Base-by-base conservation (phyloP, 2,888 invertebrate genomes). In the Scaptomyza reducta region DNA sequence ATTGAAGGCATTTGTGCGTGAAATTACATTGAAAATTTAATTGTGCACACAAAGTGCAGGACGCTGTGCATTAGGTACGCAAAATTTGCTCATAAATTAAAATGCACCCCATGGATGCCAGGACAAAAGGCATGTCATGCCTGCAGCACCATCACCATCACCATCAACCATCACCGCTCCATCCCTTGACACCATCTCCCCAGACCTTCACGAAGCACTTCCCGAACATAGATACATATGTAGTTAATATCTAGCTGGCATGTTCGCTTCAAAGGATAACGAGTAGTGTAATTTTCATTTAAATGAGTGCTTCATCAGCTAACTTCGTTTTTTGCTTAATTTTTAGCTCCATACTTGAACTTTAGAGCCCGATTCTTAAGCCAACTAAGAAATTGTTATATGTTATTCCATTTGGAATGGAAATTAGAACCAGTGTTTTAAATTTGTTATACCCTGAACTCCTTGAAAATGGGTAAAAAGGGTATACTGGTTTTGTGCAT, bases 11-110 rank as follows among this genome's bases (percentile, higher is more conserved):
- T 79, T 82, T 82, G 82, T 54, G 85, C 82, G 77, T 82, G 83
- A 82, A 82, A 82, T 82, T 82, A 85, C 82, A 85, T 82, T 85
- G 80, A 71, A 85, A 82, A 85, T 82, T 85, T 82, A 85, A 82
- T 82, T 75, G 82, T 70, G 85, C 82, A 79, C 81, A 79, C 67
- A 73, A 70, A 71, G 68, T 66, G 62, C 67, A 66, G 62, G 51
- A 49, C 66, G 64, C 59, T 63, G 74, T 81, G 79, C 82, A 82
- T 76, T 80, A 80, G 70, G 75, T 73, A 75, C 76, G 78, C 73
- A 71, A 81, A 78, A 77, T 81, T 84, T 79, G 77, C 55, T 62
- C 71, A 84, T 77, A 77, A 81, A 85, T 82, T 84, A 79, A 74
- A 77, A 84, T 68, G 69, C 70, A 74, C 42, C 66, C 49, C 67